Evolutionary conservation across 2,888 invertebrate species (phyloP), one percentile per base, ranked within the genome.

Genomic region (Lithophane leautieri): DNA sequence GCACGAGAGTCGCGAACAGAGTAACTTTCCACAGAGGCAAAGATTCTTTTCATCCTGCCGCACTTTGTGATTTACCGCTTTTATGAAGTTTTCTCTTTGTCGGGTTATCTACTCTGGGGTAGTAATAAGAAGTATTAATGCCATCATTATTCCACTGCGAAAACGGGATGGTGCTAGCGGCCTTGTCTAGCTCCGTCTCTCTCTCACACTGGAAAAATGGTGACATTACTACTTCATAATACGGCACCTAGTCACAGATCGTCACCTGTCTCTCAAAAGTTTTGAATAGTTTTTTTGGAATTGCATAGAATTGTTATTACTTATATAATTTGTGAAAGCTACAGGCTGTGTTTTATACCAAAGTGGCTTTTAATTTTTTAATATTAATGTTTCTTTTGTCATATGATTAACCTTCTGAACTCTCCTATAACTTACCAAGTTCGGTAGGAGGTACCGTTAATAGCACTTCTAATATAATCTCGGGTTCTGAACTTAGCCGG

Each of bases 381-480:
- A 40, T 44, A 25, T 16, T 1, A 61, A 61, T n/a, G 0, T 34
- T 62, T 62, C 8, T 4, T 14, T 4, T 14, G 2, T 16, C 16
- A 44, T 52, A 14, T 22, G 0, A 28, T 40, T 42, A 56, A 56
- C 65, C 68, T 82, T 71, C 67, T 77, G 68, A 40, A 1, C 34
- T 50, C 9, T 22, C 4, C 40, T 19, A 25, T 47, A 66, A 28
- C 54, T 19, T 71, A 61, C 62, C 61, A 19, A 70, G 58, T 71
- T 76, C 34, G 73, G 73, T 70, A 76, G 66, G 70, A 34, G 54
- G 14, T 62, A 62, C 66, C 22, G 70, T 86, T 85, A 81, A 83
- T 85, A 79, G 72, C 75, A 74, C 68, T 83, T 70, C 79, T 87
- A 68, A 79, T 86, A 80, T 75, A 80, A 82, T 76, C 82, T 80